Evolutionary conservation across 1,140 invertebrate species (phyloP).

Genomic region (Hyposmocoma kahamanoa): DNA sequence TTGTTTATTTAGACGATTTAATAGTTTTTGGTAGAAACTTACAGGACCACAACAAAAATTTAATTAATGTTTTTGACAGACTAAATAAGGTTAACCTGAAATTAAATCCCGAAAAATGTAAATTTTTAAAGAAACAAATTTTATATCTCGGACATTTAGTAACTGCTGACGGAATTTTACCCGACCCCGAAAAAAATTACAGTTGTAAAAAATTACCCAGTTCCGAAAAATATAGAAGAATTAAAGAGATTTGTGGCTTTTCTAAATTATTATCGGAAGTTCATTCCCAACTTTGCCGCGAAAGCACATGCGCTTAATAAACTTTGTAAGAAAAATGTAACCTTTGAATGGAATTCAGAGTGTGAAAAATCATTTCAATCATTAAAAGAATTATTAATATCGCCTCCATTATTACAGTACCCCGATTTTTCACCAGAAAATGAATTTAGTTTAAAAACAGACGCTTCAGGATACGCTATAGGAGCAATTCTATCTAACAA

Average conservation of each 20-base stretch:
- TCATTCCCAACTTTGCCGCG: neutral
- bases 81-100: conserved; percentile 4
- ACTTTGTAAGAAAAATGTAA: neutral
- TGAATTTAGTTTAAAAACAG: neutral
- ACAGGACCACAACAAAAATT: neutral
- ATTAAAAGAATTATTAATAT: neutral
- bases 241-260: neutral
- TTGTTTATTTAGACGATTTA: conserved; percentile 1
- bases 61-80: neutral
- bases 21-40: neutral
- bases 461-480: neutral
- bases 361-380: neutral
- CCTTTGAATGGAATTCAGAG: neutral
- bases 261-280: neutral
- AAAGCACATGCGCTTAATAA: neutral
- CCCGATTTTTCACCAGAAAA: neutral
- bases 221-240: neutral
- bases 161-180: neutral
- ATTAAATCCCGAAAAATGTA: conserved; percentile 16
- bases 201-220: neutral
- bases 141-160: neutral
- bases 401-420: neutral
- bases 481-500: neutral
- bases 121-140: conserved; percentile 15
- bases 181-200: conserved; percentile 20